Base-by-base conservation (phyloP, 2,113 vertebrate species). In the Ptilonorhynchus violaceus region DNA sequence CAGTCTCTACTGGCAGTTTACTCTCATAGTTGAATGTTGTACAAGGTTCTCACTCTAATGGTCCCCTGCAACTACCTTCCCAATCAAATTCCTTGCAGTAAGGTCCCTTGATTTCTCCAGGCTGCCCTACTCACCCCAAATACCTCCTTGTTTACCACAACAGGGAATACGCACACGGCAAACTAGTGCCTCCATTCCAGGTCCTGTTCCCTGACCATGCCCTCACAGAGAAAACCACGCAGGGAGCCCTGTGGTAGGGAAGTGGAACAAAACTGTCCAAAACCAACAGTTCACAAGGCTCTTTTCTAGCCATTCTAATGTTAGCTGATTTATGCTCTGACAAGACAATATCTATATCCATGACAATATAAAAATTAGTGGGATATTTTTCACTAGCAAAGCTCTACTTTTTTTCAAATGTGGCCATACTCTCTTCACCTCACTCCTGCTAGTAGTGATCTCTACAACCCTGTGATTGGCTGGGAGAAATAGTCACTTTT, bases 181-280 rank as follows among this genome's bases (percentile, higher is more conserved):
- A 85, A 72, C 13, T 60, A 72, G n/a, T 7, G 58, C 49, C 33
- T 58, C 46, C 13, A 35, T 6, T n/a, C 73, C 77, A 85, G 50
- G 21, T 31, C 23, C 76, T 0, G 1, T 10, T 66, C 56, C 64
- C 58, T 31, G 56, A 64, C 37, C 41, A 77, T 8, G 30, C 10
- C 69, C 59, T 24, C 4, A 24, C 52, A 49, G 28, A 22, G 18
- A 37, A 23, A 85, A 53, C 15, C 2, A 1, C 0, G 0, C 50
- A 46, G 25, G 39, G 16, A 55, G 15, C 30, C 41, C 41, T 17
- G 35, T 10, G 33, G 13, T 15, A 72, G 7, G 21, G 22, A 49
- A 49, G 15, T 11, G 11, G 81, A 83, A 85, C 35, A 59, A 39
- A 68, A 47, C 46, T 49, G 28, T 4, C 53, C 66, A 64, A 68